Evolutionary conservation across 2,797 vertebrate species (phyloP), one percentile per base, ranked within the genome.

Genomic region (Crocidura indochinensis): DNA sequence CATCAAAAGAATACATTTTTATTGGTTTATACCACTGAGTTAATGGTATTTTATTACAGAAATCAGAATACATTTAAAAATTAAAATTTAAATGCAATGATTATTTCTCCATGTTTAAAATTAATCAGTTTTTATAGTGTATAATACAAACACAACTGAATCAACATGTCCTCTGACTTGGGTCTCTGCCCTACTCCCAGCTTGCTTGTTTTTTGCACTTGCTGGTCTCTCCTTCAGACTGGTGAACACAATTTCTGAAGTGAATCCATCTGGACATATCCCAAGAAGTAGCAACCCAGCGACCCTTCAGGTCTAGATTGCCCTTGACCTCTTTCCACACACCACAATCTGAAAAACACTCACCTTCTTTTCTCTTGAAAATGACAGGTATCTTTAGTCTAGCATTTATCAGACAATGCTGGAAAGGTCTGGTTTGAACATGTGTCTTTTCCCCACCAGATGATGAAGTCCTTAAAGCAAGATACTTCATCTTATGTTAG

Each of bases 61-160:
- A 74, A 77, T 8, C 2, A 53, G 77, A 72, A 26, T 64, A 91
- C 85, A 60, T 27, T 64, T 79, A 49, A 29, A 51, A n/a, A 62
- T 92, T 68, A 60, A 53, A 91, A 74, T 47, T 44, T 60, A 86
- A 85, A 65, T 73, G 67, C 44, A 38, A 65, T 56, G 11, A 26
- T 38, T 31, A 14, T 47, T 14, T 14, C 24, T 73, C 22, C 24
- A 46, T 38, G 17, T 51, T 19, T 86, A 69, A 65, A 62, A 53
- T 69, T 10, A 47, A 38, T 8, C 15, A 47, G 4, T 74, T 83
- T 27, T 15, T 74, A 4, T 29, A 49, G 10, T 64, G 27, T 56
- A 27, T 72, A 56, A 65, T 62, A 64, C 31, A 64, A 26, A 86
- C 31, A 31, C 56, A 15, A 56, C 69, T 29, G 74, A 65, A 27